Base-by-base conservation (phyloP, 2,888 invertebrate genomes). In the Brenthis hecate region DNA sequence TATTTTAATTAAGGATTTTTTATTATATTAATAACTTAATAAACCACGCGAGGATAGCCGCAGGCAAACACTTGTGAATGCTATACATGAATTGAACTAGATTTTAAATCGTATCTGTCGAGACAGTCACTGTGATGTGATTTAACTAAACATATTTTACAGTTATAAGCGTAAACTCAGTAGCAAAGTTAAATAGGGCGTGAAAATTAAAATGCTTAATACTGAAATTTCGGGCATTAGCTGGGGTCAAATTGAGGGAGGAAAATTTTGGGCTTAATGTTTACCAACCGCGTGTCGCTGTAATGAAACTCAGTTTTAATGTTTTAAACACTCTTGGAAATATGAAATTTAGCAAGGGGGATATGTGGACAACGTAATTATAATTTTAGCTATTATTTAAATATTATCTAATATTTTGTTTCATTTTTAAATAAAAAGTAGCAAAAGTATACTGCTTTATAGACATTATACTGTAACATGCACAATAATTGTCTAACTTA, bases 191-290 rank as follows among this genome's bases (percentile, higher is more conserved):
- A 36, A 56, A 65, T 54, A 58, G 43, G 54, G 11, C 60, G 60
- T 61, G 62, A 62, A 60, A 66, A 56, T 55, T 66, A 58, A 69
- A 65, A 65, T 56, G 51, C 14, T 56, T 65, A 51, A 61, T 61
- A 56, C 43, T 65, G 47, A 60, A 68, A 65, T 68, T 65, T 60
- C 36, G 13, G 23, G 48, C 60, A 56, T 60, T 65, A 65, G 60
- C 56, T 48, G 19, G 32, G 50, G 60, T 58, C 57, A 60, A 60
- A 32, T 54, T 66, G 36, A 14, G 19, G 60, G 32, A 13, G 55
- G 14, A 55, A 66, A 60, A 60, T 61, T 19, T 36, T 19, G 32
- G 48, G 19, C 60, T 55, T 66, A 60, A 66, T 60, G 66, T 61
- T 19, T 61, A 54, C 66, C 55, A 14, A 48, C 50, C 58, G 55